Conservation (phyloP, 2,888 invertebrate genomes). For the Drepanosiphum platanoidis region DNA sequence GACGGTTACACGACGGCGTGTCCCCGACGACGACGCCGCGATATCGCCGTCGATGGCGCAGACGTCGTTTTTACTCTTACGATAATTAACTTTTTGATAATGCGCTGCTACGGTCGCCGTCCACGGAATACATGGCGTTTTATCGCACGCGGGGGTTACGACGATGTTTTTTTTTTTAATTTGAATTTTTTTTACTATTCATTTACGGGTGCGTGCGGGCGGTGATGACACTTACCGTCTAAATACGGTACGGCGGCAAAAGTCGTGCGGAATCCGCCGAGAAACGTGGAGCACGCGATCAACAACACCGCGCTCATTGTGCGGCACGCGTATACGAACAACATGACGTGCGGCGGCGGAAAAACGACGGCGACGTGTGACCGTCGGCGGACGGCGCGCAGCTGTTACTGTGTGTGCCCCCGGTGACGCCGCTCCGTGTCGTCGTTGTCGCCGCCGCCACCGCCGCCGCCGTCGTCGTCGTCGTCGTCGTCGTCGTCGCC, state of each 20-base stretch:
- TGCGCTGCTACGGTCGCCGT: too few relatives aligned
- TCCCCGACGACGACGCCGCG: too few relatives aligned
- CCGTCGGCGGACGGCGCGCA: constrained; percentile 54
- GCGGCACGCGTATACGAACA: constrained; percentile 9
- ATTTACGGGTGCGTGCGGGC: background rate
- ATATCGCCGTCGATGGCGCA: too few relatives aligned
- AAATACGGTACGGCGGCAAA: constrained; percentile 3
- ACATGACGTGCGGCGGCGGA: background rate
- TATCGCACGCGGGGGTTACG: background rate
- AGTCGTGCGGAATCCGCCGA: background rate
- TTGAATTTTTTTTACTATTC: too few relatives aligned
- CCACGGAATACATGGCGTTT: too few relatives aligned
- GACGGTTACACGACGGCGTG: too few relatives aligned
- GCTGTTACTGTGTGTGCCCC: constrained; percentile 36
- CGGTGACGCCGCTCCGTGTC: constrained; percentile 6
- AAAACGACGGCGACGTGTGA: constrained; percentile 7
- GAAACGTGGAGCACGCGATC: constrained; percentile 9
- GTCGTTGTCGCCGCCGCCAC: constrained; percentile 2
- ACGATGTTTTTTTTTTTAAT: background rate
- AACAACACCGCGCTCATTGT: constrained; percentile 18
- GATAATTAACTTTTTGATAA: too few relatives aligned
- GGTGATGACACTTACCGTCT: constrained; percentile 34
- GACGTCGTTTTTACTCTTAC: too few relatives aligned
- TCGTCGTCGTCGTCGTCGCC: constrained; percentile 10
- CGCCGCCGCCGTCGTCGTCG: constrained; percentile 36